A percentile compares a stretch with the other conserved stretches of the same genome.
phyloP scores from a whole-genome alignment of 2,797 vertebrate genomes.

The Remorina albescens region DNA sequence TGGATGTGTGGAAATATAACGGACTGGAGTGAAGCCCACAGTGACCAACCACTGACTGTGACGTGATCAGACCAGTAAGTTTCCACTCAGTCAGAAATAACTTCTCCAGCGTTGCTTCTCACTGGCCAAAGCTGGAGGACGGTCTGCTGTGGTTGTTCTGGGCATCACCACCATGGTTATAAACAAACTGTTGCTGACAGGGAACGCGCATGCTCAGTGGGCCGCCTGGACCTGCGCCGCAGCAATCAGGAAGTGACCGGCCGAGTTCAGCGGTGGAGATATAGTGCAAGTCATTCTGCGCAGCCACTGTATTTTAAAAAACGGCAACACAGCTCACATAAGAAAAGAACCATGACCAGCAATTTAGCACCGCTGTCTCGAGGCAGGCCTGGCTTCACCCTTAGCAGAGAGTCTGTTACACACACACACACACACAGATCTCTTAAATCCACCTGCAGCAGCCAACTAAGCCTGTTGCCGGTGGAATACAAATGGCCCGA shows the following conservation, averaged over 20 bases:
- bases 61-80: not conserved
- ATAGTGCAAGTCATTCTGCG: not conserved
- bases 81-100: conserved; percentile 14
- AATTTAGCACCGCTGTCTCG: not conserved
- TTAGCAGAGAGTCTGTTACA: not conserved
- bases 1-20: not conserved
- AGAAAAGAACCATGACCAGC: conserved; percentile 17
- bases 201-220: not conserved
- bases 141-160: conserved; percentile 2
- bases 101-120: not conserved
- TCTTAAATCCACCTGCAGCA: conserved; percentile 63
- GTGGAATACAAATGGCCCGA: conserved; percentile 60
- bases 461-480: conserved; percentile 50
- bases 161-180: conserved; percentile 10
- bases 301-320: conserved; percentile 4
- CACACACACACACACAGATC: conserved; percentile 5
- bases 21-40: not conserved
- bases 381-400: not conserved
- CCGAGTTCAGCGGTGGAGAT: not conserved
- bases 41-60: not conserved
- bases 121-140: not conserved
- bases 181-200: not conserved
- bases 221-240: not conserved
- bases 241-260: conserved; percentile 9
- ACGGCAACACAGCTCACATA: not conserved